Base-by-base conservation (phyloP, 2,888 invertebrate species). In the Seira sanloemensis region DNA sequence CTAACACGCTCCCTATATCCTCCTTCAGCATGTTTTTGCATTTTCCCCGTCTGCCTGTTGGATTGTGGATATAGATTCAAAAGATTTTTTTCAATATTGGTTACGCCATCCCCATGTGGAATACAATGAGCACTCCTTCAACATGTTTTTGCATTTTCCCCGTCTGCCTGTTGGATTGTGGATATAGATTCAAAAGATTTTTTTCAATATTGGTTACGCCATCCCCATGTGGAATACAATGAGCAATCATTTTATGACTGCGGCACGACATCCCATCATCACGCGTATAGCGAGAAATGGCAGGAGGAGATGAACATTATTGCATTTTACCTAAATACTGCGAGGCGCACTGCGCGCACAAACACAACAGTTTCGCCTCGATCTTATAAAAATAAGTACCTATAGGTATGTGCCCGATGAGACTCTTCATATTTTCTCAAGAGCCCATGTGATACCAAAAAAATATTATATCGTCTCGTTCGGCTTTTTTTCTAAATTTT, bases 231-330 rank as follows among this genome's bases (percentile, higher is more conserved):
- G 37, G 7, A 37, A 58, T 58, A 77, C 69, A 76, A 76, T 67
- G 67, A 76, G 50, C 46, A 67, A 67, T 69, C 50, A 65, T 81
- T 83, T 83, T 83, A 83, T 83, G 65, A 83, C 82, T 73, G 19
- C 27, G 27, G 82, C 82, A 83, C 82, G 82, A 83, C 82, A 65
- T 50, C 58, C 23, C 77, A 46, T 73, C 77, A 77, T 83, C 82
- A 83, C 82, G 82, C 77, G 77, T 68, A 77, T 77, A 65, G 25
- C 2, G 24, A 18, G 23, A 65, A 18, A 73, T 50, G 24, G 71
- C 46, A 58, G 58, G 58, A 58, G 5, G 58, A 58, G 58, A 58
- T 18, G 58, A 58, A 58, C 58, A 58, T 18, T 58, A 18, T 58
- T 58, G 37, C 37, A 37, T 58, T 58, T 37, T 58, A 18, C 58